Evolutionary conservation across 2,888 invertebrate species (phyloP).

Genomic region (Rhyacophila evoluta): DNA sequence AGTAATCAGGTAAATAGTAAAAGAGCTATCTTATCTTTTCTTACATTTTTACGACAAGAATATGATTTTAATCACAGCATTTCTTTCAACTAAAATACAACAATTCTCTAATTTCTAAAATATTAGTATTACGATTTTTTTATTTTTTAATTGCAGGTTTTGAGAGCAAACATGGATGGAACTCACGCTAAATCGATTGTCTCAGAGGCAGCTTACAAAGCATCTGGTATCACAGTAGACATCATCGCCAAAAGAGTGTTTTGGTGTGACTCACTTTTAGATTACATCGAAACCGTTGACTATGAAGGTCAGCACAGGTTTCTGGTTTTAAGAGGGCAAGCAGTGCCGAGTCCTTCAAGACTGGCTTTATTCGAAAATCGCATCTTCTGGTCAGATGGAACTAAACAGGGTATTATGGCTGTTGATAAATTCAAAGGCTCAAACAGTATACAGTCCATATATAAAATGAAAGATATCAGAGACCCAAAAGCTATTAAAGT

Average conservation of each 20-base stretch:
- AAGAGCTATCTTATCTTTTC: too few relatives aligned
- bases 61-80: too few relatives aligned
- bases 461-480: constrained; percentile 82
- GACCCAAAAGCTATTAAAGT: constrained; percentile 89
- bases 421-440: constrained; percentile 88
- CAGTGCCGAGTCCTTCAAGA: constrained; percentile 88
- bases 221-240: constrained; percentile 92
- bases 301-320: constrained; percentile 89
- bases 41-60: too few relatives aligned
- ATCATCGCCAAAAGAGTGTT: constrained; percentile 90
- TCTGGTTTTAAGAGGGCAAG: constrained; percentile 83
- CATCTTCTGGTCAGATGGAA: constrained; percentile 92
- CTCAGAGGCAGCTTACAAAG: constrained; percentile 93
- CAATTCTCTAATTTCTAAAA: too few relatives aligned
- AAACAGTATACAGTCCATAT: constrained; percentile 82
- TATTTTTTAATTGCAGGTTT: constrained; percentile 65
- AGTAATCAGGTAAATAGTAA: constrained; percentile 77
- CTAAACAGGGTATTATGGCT: constrained; percentile 89
- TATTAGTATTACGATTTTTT: too few relatives aligned
- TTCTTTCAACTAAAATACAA: too few relatives aligned
- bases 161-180: constrained; percentile 96
- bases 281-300: constrained; percentile 96
- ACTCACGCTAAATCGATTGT: constrained; percentile 86
- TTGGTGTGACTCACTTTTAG: constrained; percentile 96
- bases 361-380: constrained; percentile 87